Base-by-base conservation (phyloP, 2,113 vertebrate genomes). In the Dendropsophus ebraccatus region DNA sequence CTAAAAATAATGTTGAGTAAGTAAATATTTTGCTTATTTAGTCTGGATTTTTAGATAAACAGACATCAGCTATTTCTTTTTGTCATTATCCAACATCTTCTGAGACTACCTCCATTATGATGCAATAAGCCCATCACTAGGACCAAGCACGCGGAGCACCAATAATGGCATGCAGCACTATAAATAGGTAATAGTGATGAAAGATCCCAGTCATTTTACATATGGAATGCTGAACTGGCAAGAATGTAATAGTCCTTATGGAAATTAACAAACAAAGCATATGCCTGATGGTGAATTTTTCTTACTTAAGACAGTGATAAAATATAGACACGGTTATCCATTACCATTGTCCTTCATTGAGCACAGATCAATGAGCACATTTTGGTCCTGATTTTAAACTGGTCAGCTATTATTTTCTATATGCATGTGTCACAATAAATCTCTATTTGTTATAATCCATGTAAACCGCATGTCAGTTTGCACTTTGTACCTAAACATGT, bases 211-310 rank as follows among this genome's bases (percentile, higher is more conserved):
- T 94, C 92, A 95, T 92, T 92, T 89, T 32, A 89, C 89, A 95
- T 94, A 94, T 92, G 94, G 90, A 95, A 91, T 88, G 89, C 90
- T 91, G 89, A 88, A 87, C 89, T 92, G 92, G 93, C 91, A 93
- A 88, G 91, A 92, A 91, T 87, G 87, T 92, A 89, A 89, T 60
- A 88, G 90, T 87, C 91, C 94, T 93, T 87, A 91, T 90, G 92
- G 89, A 91, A 92, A 94, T 90, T 91, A 93, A 94, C 92, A 94
- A 91, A 89, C 90, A 91, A 92, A 91, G 92, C 90, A 88, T 83
- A 90, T 87, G 89, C 89, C 91, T 91, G 93, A 91, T 92, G 89
- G 88, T 94, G 92, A 92, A 93, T 91, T 92, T 94, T 94, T 94
- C 90, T 94, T 88, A 87, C 78, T 84, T 75, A 88, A 87, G 90